Conservation (phyloP, 2,113 vertebrate genomes). For the Thalassoma bifasciatum region DNA sequence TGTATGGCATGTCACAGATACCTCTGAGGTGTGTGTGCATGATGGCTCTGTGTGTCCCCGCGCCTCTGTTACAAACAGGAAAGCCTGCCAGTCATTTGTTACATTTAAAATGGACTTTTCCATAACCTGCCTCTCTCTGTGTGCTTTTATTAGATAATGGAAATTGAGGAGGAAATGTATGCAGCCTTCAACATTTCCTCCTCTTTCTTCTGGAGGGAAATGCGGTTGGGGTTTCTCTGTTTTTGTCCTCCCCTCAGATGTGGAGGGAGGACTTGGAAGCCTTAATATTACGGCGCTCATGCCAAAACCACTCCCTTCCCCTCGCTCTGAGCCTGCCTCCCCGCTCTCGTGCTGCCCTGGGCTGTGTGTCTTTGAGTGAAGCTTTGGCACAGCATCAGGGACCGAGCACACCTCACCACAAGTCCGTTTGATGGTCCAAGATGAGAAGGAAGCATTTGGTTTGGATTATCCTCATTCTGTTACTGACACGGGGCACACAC, state of each 20-base stretch:
- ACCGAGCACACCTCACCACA: constrained; percentile 56
- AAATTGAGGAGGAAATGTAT: constrained; percentile 67
- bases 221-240: constrained; percentile 29
- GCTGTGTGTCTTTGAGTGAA: constrained; percentile 55
- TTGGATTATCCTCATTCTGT: constrained; percentile 54
- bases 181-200: constrained; percentile 24
- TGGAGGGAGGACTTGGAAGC: constrained; percentile 42
- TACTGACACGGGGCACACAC: constrained; percentile 20
- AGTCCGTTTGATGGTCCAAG: constrained; percentile 55
- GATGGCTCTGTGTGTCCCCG: not conserved
- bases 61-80: constrained; percentile 13
- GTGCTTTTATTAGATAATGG: constrained; percentile 79
- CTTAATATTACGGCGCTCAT: constrained; percentile 33
- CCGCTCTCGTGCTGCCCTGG: constrained; percentile 36
- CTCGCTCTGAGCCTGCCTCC: constrained; percentile 19
- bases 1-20: constrained; percentile 30
- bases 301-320: constrained; percentile 65
- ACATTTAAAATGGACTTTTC: constrained; percentile 69
- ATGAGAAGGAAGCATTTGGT: constrained; percentile 56
- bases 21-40: not conserved
- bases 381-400: constrained; percentile 59
- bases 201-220: constrained; percentile 3
- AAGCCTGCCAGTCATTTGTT: constrained; percentile 74
- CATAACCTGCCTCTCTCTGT: constrained; percentile 72
- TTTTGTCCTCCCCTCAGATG: constrained; percentile 48